phyloP scores from a whole-genome alignment of 1,140 invertebrate genomes.

The Drosophila kurseongensis region DNA sequence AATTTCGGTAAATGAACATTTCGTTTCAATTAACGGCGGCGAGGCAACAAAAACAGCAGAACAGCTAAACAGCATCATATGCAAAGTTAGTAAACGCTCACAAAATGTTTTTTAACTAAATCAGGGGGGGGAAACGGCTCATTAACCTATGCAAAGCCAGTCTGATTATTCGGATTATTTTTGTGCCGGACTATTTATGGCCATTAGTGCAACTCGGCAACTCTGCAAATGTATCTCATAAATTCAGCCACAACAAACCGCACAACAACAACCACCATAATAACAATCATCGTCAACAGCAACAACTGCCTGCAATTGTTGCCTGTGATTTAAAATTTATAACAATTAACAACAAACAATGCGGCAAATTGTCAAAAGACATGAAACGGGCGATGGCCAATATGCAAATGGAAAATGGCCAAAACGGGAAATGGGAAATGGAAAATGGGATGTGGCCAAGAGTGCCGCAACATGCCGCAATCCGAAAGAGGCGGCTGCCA shows the following conservation, averaged over 20 bases:
- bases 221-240: constrained; percentile 48
- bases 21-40: constrained; percentile 39
- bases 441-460: constrained; percentile 23
- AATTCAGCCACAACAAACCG: constrained; percentile 35
- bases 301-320: constrained; percentile 46
- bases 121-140: not conserved
- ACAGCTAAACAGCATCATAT: not conserved
- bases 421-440: constrained; percentile 14
- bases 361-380: constrained; percentile 74
- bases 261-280: constrained; percentile 23
- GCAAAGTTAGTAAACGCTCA: not conserved
- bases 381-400: constrained; percentile 61
- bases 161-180: constrained; percentile 40
- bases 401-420: constrained; percentile 48
- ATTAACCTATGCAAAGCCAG: constrained; percentile 12
- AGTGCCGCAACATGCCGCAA: constrained; percentile 46
- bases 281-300: constrained; percentile 24
- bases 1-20: constrained; percentile 38
- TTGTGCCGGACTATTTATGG: constrained; percentile 35
- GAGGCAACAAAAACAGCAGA: not conserved
- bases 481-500: constrained; percentile 34
- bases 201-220: constrained; percentile 23
- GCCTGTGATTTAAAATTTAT: constrained; percentile 75
- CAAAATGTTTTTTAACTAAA: constrained; percentile 21
- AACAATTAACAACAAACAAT: constrained; percentile 75